Conservation (phyloP, 2,797 vertebrate species). For the Euthynnus affinis region DNA sequence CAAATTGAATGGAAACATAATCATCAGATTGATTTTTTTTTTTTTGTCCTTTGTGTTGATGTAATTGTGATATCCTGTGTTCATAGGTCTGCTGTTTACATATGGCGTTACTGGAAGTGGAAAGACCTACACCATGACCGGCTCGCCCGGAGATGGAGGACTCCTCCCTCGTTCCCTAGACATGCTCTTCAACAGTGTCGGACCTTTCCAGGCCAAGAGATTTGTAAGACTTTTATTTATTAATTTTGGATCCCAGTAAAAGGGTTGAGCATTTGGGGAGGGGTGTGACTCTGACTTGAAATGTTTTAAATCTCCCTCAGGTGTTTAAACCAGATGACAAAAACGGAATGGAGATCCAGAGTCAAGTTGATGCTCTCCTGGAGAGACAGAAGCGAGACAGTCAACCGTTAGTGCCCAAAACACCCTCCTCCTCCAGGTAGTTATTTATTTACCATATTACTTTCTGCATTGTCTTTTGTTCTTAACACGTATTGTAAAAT, state of each 20-base stretch:
- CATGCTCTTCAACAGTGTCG: constrained; percentile 98
- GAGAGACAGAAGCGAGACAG: constrained; percentile 94
- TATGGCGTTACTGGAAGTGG: constrained; percentile 98
- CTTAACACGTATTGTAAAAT: neutral
- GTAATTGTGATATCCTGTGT: neutral
- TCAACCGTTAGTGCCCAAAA: constrained; percentile 85
- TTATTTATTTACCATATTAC: neutral
- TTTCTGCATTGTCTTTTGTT: neutral
- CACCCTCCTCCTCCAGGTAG: constrained; percentile 88
- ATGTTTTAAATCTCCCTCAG: constrained; percentile 72
- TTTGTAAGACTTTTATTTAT: constrained; percentile 86
- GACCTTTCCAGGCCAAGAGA: constrained; percentile 94
- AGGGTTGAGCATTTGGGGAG: neutral
- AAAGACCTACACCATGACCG: constrained; percentile 97
- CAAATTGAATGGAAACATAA: neutral
- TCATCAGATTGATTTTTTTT: neutral
- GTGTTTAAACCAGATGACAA: constrained; percentile 97
- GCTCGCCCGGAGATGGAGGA: constrained; percentile 94
- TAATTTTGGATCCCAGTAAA: neutral
- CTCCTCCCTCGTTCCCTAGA: constrained; percentile 94
- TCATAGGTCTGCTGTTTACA: constrained; percentile 94
- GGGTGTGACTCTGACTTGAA: neutral
- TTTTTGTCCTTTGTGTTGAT: neutral
- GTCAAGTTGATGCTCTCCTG: constrained; percentile 93
- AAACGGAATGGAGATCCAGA: constrained; percentile 96